Percentiles rank a stretch among this genome's conserved stretches.
These are phyloP conservation scores for Aphelenchoides fujianensis DNA, from an alignment of 1,140 invertebrate species.

Conservation along the genomic window DNA sequence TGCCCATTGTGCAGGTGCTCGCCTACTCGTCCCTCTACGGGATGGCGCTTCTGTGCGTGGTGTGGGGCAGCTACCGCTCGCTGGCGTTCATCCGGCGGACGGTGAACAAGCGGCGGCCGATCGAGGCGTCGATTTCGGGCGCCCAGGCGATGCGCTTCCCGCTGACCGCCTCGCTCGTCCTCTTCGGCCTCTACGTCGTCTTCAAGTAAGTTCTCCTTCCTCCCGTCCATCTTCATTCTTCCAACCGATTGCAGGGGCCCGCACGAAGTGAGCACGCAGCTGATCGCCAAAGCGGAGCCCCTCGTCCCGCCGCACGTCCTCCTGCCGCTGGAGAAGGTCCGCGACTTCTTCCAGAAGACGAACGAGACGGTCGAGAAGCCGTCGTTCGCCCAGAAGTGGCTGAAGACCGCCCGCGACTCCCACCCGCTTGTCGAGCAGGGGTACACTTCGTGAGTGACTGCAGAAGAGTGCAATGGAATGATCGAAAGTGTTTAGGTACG, in stretches of 20 bases:
- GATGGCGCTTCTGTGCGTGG: constrained; percentile 52
- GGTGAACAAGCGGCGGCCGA: constrained; percentile 37
- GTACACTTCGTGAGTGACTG: not conserved
- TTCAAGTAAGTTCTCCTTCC: constrained; percentile 46
- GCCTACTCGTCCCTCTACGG: constrained; percentile 48
- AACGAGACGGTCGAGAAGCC: not conserved
- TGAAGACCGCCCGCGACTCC: constrained; percentile 20
- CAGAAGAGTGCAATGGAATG: no score
- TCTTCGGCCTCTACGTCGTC: constrained; percentile 50
- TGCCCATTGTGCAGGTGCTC: constrained; percentile 31
- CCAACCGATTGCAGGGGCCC: constrained; percentile 17
- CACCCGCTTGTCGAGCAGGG: constrained; percentile 28
- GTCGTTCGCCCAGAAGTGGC: not conserved
- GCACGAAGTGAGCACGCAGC: not conserved
- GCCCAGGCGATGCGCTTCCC: constrained; percentile 44
- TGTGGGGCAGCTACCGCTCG: constrained; percentile 52
- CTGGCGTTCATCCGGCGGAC: constrained; percentile 36
- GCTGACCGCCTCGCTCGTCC: constrained; percentile 46
- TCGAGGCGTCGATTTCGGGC: constrained; percentile 48
- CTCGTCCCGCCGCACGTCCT: constrained; percentile 22
- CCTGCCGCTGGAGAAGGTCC: constrained; percentile 19
- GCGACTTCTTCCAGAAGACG: constrained; percentile 9
- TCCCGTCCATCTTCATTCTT: constrained; percentile 5
- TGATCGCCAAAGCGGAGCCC: constrained; percentile 22
- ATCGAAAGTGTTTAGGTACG: constrained; percentile 11